These are phyloP conservation scores for Pterophyllum scalare DNA, from an alignment of 2,113 vertebrate species.

Conservation along the genomic window DNA sequence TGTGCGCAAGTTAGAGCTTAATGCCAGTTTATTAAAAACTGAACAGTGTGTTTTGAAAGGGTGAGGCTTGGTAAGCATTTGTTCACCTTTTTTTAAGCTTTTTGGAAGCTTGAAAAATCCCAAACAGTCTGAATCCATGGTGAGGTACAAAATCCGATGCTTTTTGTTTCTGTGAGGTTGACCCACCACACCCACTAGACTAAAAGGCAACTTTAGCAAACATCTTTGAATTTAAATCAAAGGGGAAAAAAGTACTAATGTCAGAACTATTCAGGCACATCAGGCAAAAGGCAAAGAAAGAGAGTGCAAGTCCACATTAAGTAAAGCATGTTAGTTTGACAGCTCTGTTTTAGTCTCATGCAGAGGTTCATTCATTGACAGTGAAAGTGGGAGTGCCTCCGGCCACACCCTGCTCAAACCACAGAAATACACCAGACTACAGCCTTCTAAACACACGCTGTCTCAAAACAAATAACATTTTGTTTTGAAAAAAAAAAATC, in stretches of 20 bases:
- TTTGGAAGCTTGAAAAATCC: background rate
- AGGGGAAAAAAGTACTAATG: background rate
- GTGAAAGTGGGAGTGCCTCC: constrained; percentile 67
- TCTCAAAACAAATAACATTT: background rate
- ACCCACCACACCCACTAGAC: background rate
- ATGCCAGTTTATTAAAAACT: background rate
- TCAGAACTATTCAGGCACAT: background rate
- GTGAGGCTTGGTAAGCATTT: background rate
- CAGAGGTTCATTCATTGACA: constrained; percentile 65
- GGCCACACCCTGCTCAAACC: constrained; percentile 66
- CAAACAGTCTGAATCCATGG: background rate
- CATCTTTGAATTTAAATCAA: background rate
- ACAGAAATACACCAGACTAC: constrained; percentile 8
- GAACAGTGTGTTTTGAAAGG: background rate
- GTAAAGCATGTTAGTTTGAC: background rate
- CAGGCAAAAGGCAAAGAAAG: background rate
- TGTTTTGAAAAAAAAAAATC: background rate
- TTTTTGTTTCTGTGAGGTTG: background rate
- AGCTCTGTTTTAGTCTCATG: constrained; percentile 8
- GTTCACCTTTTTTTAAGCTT: background rate
- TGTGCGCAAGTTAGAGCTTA: background rate
- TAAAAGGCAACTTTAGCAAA: background rate
- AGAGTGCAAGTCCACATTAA: background rate
- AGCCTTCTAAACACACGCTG: background rate
- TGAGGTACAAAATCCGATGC: background rate